Evolutionary conservation across 2,888 invertebrate species (phyloP).

Genomic region (Amorpha juglandis): DNA sequence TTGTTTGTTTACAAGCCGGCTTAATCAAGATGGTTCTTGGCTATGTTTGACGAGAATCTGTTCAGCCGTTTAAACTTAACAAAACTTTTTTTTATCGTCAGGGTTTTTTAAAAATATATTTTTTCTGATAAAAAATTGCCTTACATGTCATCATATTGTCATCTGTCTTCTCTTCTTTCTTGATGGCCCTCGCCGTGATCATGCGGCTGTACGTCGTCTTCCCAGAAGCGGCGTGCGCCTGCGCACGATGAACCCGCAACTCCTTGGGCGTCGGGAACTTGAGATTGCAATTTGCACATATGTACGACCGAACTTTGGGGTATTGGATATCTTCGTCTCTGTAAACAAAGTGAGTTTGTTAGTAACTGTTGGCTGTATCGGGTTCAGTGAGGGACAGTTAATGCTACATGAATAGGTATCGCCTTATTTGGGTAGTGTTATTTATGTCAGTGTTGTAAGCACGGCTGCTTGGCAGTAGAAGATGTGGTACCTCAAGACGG

Average conservation of each 20-base stretch:
- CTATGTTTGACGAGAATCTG: too few relatives aligned
- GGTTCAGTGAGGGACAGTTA: background rate
- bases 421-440: too few relatives aligned
- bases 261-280: constrained; percentile 86
- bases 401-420: too few relatives aligned
- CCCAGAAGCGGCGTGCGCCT: constrained; percentile 63
- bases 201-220: constrained; percentile 62
- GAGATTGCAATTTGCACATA: constrained; percentile 84
- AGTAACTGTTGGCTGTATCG: background rate
- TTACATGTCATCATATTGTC: constrained; percentile 51
- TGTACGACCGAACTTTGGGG: constrained; percentile 67
- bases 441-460: too few relatives aligned
- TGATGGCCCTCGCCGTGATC: constrained; percentile 69
- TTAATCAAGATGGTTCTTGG: too few relatives aligned
- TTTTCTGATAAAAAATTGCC: background rate
- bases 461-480: too few relatives aligned
- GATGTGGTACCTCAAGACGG: too few relatives aligned
- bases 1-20: too few relatives aligned
- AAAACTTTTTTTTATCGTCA: too few relatives aligned
- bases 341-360: constrained; percentile 34
- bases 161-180: constrained; percentile 72
- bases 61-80: too few relatives aligned
- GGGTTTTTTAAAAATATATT: too few relatives aligned
- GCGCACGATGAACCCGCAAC: constrained; percentile 85
- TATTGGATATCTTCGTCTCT: constrained; percentile 61